Evolutionary conservation across 2,888 invertebrate species (phyloP), one percentile per base, ranked within the genome.

Genomic region (Tortrix viridana): DNA sequence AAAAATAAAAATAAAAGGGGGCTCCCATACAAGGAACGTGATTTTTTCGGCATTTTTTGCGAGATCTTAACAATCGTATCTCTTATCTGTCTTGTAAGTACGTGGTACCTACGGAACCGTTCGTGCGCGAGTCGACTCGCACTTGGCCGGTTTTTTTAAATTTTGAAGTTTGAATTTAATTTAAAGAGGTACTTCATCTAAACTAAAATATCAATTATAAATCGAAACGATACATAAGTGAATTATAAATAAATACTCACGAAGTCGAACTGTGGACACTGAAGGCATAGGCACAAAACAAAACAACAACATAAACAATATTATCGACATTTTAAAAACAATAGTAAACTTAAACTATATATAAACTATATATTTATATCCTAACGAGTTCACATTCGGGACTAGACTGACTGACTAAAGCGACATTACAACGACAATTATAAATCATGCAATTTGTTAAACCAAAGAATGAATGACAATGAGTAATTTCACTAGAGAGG

Each of bases 351-450:
- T 50, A 18, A 54, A 44, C 16, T 47, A 26, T 22, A 53, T 23
- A 20, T 43, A 19, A 37, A 44, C 55, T 46, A 44, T 46, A 19
- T 44, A 44, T 20, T 43, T 20, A 54, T 52, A 56, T 46, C 57
- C 16, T 58, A 43, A 58, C 63, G 48, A 68, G 59, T 56, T 54
- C 52, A 68, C 71, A 63, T 65, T 68, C 63, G 63, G 67, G 60
- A 72, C 70, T 69, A 70, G 64, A 66, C 60, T 66, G 61, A 67
- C 68, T 66, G 56, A 32, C 12, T 32, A 32, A 32, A 32, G 32
- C 32, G 65, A 69, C 66, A 71, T 73, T 74, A 68, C 67, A 65
- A 69, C 59, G 23, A 9, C 56, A 57, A 62, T 47, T 57, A 60
- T 60, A 60, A 48, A 56, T 50, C 49, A 19, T 62, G 26, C 44